These are phyloP conservation scores for Caenorhabditis latens DNA, from an alignment of 1,140 invertebrate species.

Conservation along the genomic window DNA sequence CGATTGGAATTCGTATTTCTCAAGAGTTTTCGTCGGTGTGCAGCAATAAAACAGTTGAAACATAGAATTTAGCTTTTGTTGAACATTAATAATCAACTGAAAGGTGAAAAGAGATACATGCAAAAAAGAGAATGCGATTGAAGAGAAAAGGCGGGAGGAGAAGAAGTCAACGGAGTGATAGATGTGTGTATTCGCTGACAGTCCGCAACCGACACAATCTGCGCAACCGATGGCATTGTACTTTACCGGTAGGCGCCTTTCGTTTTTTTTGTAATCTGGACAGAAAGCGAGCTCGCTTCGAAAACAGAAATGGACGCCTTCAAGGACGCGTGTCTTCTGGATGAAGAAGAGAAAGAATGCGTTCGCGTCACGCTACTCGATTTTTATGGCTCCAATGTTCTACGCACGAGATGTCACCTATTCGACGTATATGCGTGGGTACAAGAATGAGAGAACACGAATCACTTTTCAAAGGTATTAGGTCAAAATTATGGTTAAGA, in stretches of 20 bases:
- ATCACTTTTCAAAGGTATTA: too few relatives aligned
- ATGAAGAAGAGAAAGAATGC: constrained; percentile 2
- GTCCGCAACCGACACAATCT: constrained; percentile 47
- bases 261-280: constrained; percentile 21
- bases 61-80: background rate
- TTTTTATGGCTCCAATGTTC: constrained; percentile 50
- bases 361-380: constrained; percentile 55
- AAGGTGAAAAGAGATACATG: background rate
- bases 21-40: too few relatives aligned
- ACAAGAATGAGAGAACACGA: background rate
- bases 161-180: constrained; percentile 44
- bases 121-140: constrained; percentile 27
- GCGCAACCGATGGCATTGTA: constrained; percentile 42
- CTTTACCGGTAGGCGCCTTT: constrained; percentile 36
- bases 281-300: background rate
- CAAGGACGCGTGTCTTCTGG: constrained; percentile 46
- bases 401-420: constrained; percentile 52
- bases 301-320: background rate
- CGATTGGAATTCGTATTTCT: too few relatives aligned
- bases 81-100: constrained; percentile 25
- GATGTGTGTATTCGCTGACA: constrained; percentile 46
- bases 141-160: background rate
- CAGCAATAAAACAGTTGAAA: background rate
- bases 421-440: constrained; percentile 23
- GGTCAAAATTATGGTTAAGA: background rate